Conservation (phyloP, 2,797 vertebrate genomes). For the Typhlichthys subterraneus region DNA sequence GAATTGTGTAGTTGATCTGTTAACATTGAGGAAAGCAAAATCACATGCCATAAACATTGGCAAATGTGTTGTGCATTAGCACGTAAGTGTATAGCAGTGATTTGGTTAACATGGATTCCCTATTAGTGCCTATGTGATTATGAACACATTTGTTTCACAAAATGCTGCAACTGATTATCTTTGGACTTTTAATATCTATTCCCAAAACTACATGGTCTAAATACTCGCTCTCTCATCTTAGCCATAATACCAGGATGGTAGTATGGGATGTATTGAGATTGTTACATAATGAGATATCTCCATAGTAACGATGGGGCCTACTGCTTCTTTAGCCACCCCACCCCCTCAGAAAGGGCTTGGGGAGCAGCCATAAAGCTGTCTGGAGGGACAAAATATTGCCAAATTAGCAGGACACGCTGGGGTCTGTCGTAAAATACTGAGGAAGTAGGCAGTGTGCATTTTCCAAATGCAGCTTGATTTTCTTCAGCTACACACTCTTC, state of each 20-base stretch:
- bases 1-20: conserved; percentile 21
- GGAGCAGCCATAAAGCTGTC: conserved; percentile 75
- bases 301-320: conserved; percentile 66
- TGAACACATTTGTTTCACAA: conserved; percentile 1
- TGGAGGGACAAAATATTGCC: conserved; percentile 71
- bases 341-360: conserved; percentile 37
- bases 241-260: conserved; percentile 36
- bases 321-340: conserved; percentile 36
- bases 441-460: conserved; percentile 44
- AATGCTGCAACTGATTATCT: conserved; percentile 13
- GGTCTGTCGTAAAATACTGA: conserved; percentile 65
- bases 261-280: conserved; percentile 51
- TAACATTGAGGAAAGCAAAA: conserved; percentile 1
- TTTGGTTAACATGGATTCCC: background rate
- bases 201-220: conserved; percentile 15
- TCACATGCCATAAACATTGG: background rate
- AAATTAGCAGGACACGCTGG: conserved; percentile 72
- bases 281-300: conserved; percentile 71
- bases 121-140: background rate
- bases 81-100: background rate
- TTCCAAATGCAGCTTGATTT: conserved; percentile 41
- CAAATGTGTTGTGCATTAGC: background rate
- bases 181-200: conserved; percentile 11
- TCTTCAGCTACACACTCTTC: conserved; percentile 7
- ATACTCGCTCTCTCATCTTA: conserved; percentile 19